Evolutionary conservation across 2,113 vertebrate species (phyloP).

Genomic region (Antigone vipio): DNA sequence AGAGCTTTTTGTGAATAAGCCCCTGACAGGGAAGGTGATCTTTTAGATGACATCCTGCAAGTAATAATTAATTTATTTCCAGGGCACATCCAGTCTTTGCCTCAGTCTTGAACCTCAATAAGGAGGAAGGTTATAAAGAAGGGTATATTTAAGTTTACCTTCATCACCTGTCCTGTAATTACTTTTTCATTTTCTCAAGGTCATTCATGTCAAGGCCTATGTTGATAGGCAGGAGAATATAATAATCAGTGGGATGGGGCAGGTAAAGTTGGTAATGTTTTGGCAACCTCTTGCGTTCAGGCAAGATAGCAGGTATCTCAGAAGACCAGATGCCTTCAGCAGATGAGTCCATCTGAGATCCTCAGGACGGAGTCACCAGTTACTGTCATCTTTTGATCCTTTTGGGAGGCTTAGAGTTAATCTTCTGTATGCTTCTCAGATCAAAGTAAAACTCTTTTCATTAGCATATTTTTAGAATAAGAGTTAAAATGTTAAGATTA

Average conservation of each 20-base stretch:
- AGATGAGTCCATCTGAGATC: neutral
- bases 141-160: neutral
- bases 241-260: neutral
- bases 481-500: conserved; percentile 11
- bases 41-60: neutral
- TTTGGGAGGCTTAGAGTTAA: conserved; percentile 6
- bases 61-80: neutral
- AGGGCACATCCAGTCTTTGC: neutral
- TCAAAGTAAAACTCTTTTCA: conserved; percentile 12
- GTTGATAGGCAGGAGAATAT: neutral
- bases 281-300: neutral
- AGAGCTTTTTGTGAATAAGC: neutral
- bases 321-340: neutral
- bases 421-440: neutral
- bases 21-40: neutral
- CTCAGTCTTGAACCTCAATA: neutral
- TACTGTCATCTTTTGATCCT: neutral
- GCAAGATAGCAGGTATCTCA: neutral
- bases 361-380: neutral
- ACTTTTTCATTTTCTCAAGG: neutral
- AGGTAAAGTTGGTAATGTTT: neutral
- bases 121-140: neutral
- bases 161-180: neutral
- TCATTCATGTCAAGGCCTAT: neutral
- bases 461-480: conserved; percentile 1